Percentiles rank a stretch among this genome's conserved stretches.
These are phyloP conservation scores for Zosterops lateralis DNA, from an alignment of 2,113 vertebrate species.

Conservation along the genomic window DNA sequence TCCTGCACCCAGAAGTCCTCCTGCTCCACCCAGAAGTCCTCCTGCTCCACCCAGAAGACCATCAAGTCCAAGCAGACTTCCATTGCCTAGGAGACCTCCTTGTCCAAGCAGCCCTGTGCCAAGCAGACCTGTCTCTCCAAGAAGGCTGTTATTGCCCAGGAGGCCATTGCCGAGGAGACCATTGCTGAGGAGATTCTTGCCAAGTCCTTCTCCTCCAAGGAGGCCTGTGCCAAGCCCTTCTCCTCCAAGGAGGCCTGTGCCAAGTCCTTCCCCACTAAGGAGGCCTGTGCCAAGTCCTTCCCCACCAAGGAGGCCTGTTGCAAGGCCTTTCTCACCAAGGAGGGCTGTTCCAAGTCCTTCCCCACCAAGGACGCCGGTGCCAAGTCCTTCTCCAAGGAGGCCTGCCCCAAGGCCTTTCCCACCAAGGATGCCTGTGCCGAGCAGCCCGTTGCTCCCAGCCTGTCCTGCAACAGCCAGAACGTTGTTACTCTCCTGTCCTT, in stretches of 20 bases:
- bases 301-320: not conserved
- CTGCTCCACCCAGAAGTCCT: not conserved
- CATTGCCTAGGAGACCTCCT: slow-evolving; percentile 22
- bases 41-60: not conserved
- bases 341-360: not conserved
- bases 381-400: not conserved
- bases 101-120: slow-evolving; percentile 20
- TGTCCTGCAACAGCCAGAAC: not conserved
- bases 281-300: not conserved
- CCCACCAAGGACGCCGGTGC: not conserved
- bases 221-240: not conserved
- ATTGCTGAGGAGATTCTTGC: not conserved
- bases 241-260: rapidly evolving
- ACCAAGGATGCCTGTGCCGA: not conserved
- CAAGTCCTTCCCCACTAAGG: not conserved
- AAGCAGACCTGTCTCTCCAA: not conserved
- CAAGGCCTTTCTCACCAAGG: not conserved
- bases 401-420: not conserved
- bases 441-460: not conserved
- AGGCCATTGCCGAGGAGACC: not conserved
- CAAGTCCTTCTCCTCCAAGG: not conserved
- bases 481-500: not conserved
- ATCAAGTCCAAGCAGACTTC: not conserved
- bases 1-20: not conserved
- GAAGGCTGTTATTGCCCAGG: not conserved